phyloP scores from a whole-genome alignment of 2,797 vertebrate genomes.

The Clarias fuscus region DNA sequence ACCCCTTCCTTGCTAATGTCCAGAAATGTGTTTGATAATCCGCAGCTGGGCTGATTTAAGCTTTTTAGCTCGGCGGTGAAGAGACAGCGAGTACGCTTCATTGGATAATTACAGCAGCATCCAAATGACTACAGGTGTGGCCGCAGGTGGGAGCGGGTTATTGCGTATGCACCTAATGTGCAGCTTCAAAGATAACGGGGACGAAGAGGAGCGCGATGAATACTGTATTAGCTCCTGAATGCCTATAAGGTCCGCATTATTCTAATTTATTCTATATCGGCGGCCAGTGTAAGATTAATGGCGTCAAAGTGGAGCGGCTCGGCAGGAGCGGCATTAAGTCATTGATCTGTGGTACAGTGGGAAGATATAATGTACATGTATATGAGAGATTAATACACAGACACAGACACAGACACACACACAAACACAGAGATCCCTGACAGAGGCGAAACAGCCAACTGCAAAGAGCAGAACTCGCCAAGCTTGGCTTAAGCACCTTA shows the following conservation, averaged over 20 bases:
- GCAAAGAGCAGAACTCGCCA: neutral
- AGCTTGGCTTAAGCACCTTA: neutral
- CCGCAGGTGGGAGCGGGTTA: constrained; percentile 33
- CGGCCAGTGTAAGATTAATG: constrained; percentile 10
- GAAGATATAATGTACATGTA: constrained; percentile 8
- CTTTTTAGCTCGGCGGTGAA: constrained; percentile 30
- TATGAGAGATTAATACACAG: neutral
- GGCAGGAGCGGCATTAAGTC: constrained; percentile 11
- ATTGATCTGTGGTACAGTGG: constrained; percentile 27
- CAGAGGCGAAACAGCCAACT: neutral
- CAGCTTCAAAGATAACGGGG: constrained; percentile 22
- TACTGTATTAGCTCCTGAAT: constrained; percentile 23
- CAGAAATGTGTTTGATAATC: constrained; percentile 47
- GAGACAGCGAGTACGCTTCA: constrained; percentile 21
- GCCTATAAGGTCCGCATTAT: constrained; percentile 34
- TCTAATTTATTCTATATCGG: constrained; percentile 32
- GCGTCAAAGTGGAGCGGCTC: constrained; percentile 22
- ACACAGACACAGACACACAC: neutral
- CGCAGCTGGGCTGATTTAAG: constrained; percentile 34
- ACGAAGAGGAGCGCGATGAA: constrained; percentile 16
- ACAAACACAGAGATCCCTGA: neutral
- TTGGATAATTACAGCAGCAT: constrained; percentile 22
- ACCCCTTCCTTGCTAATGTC: constrained; percentile 44
- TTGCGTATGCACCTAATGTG: constrained; percentile 32
- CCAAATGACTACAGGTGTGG: constrained; percentile 41